Percentiles rank a stretch among this genome's conserved stretches.
phyloP scores from a whole-genome alignment of 2,888 invertebrate species.

The Rhopalosiphum nymphaeae region DNA sequence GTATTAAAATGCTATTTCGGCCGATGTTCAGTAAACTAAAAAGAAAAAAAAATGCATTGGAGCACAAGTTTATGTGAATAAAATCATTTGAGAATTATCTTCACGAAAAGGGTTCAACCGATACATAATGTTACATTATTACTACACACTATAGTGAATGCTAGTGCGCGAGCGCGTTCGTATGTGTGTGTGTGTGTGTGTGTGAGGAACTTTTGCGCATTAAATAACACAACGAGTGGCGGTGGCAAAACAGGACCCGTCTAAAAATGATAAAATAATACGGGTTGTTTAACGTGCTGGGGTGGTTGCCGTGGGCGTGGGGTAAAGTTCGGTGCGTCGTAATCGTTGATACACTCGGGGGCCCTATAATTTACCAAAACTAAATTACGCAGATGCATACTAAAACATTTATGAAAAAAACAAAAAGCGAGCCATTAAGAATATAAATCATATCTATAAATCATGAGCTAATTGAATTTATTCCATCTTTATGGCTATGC shows the following conservation, averaged over 20 bases:
- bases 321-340: slow-evolving; percentile 45
- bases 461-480: slow-evolving; percentile 56
- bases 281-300: slow-evolving; percentile 33
- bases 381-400: slow-evolving; percentile 46
- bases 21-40: background rate
- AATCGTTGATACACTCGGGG: slow-evolving; percentile 63
- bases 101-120: background rate
- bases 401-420: slow-evolving; percentile 44
- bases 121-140: background rate
- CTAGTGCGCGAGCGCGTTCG: background rate
- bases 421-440: slow-evolving; percentile 19
- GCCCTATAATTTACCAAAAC: slow-evolving; percentile 62
- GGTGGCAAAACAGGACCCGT: slow-evolving; percentile 25
- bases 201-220: slow-evolving; percentile 52
- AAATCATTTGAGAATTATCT: slow-evolving; percentile 6
- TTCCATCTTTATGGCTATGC: slow-evolving; percentile 44
- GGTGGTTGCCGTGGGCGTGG: background rate
- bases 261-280: slow-evolving; percentile 64
- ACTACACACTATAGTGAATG: background rate
- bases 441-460: slow-evolving; percentile 36
- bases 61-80: background rate
- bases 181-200: background rate
- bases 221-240: slow-evolving; percentile 41
- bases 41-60: background rate
- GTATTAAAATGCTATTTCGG: background rate